Conservation (phyloP, 2,888 invertebrate species). For the Sinhomidia bicolor region DNA sequence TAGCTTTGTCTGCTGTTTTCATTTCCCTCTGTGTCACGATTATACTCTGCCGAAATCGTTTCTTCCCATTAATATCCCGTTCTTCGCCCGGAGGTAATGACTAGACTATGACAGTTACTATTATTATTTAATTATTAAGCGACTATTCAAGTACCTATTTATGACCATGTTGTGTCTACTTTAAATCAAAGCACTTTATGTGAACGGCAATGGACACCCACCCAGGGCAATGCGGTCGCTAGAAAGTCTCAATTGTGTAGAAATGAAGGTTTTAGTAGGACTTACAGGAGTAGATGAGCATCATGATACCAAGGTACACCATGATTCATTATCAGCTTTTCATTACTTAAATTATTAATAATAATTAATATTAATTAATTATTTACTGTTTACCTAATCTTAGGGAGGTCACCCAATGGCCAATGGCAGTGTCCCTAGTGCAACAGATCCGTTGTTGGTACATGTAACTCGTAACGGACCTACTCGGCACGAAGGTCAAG, state of each 20-base stretch:
- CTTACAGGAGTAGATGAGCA: slow-evolving; percentile 72
- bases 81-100: slow-evolving; percentile 67
- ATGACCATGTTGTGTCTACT: too few relatives aligned
- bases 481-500: slow-evolving; percentile 60
- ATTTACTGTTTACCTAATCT: too few relatives aligned
- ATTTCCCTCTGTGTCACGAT: slow-evolving; percentile 77
- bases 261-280: slow-evolving; percentile 78
- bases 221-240: slow-evolving; percentile 76
- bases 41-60: slow-evolving; percentile 77
- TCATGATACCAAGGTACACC: slow-evolving; percentile 78
- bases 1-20: slow-evolving; percentile 73
- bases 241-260: slow-evolving; percentile 77
- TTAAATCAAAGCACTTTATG: slow-evolving; percentile 71
- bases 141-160: too few relatives aligned
- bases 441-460: slow-evolving; percentile 77
- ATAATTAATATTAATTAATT: too few relatives aligned
- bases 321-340: too few relatives aligned
- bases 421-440: slow-evolving; percentile 75
- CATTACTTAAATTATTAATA: too few relatives aligned
- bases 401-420: slow-evolving; percentile 76
- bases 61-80: slow-evolving; percentile 75
- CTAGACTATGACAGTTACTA: not conserved
- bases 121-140: too few relatives aligned
- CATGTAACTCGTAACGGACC: slow-evolving; percentile 76
- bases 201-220: slow-evolving; percentile 77